These are phyloP conservation scores for Pycnomerus fuliginosus DNA, from an alignment of 2,888 invertebrate genomes.

Conservation along the genomic window DNA sequence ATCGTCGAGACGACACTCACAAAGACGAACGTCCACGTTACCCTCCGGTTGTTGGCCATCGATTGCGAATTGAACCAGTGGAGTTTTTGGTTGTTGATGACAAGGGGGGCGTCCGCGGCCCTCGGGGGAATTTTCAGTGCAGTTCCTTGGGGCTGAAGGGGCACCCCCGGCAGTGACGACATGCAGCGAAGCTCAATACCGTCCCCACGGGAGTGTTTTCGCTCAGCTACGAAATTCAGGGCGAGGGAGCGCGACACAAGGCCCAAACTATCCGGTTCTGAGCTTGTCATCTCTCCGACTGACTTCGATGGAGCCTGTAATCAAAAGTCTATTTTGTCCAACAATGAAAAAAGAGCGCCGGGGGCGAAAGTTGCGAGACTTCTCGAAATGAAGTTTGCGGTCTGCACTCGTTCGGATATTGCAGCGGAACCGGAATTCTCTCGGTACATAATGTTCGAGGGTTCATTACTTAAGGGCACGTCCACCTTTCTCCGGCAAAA, in stretches of 20 bases:
- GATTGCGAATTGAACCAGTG: slow-evolving; percentile 35
- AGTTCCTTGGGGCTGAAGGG: slow-evolving; percentile 38
- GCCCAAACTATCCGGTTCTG: slow-evolving; percentile 37
- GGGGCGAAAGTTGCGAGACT: too few relatives aligned
- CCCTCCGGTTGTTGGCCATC: too few relatives aligned
- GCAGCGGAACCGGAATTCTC: too few relatives aligned
- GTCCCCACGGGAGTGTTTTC: slow-evolving; percentile 38
- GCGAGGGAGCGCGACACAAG: slow-evolving; percentile 39
- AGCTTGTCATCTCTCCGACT: slow-evolving; percentile 40
- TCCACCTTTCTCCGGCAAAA: too few relatives aligned
- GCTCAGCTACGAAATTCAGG: slow-evolving; percentile 39
- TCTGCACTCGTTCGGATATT: too few relatives aligned
- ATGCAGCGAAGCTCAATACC: slow-evolving; percentile 45
- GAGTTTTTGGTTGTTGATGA: slow-evolving; percentile 40
- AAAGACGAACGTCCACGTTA: too few relatives aligned
- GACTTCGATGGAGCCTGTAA: slow-evolving; percentile 38
- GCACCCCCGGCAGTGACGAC: slow-evolving; percentile 44
- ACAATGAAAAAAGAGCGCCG: too few relatives aligned
- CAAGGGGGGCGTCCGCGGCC: slow-evolving; percentile 30
- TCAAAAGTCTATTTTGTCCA: too few relatives aligned
- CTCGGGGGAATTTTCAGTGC: slow-evolving; percentile 33
- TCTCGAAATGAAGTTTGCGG: too few relatives aligned
- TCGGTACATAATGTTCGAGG: too few relatives aligned
- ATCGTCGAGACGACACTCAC: too few relatives aligned
- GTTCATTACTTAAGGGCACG: too few relatives aligned